Evolutionary conservation across 2,888 invertebrate species (phyloP), one percentile per base, ranked within the genome.

Genomic region (Drosophila pseudotalamancana): DNA sequence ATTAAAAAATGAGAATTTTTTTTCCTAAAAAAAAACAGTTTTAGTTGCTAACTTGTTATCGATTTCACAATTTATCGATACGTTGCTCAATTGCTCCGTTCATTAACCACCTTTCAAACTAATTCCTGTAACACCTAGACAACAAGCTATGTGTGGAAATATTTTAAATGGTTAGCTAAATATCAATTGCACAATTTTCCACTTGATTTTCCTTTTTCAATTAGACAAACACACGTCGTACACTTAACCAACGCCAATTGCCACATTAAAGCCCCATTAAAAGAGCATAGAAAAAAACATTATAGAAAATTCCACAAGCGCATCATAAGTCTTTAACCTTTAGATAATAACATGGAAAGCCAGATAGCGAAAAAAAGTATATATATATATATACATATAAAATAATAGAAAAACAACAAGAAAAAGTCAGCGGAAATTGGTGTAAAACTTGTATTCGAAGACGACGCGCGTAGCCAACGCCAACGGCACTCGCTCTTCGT

Each of bases 151-250:
- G 29, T 53, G 53, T 71, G 53, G 49, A 66, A 57, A 49, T 53
- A 71, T 72, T 61, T 72, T 34, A 72, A 72, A 72, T 43, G 71
- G 37, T 55, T 64, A 25, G 46, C 51, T 61, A 37, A 57, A 64
- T 72, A 72, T 72, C 74, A 66, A 66, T 72, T 70, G 79, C 72
- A 78, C 73, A 70, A 78, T 73, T 78, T 78, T 68, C 73, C 76
- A 82, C 80, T 68, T 79, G 77, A 71, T 75, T 65, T 81, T 82
- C 82, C 85, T 68, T 85, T 81, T 79, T 74, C 85, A 81, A 81
- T 84, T 76, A 71, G 57, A 54, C 54, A 69, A 55, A 72, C 51
- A 69, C 68, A 68, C 55, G 54, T 31, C 40, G 34, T 29, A 48
- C 59, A 76, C 76, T 72, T 77, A 67, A 18, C 76, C 72, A 53